A percentile compares a stretch with the other conserved stretches of the same genome.
These are phyloP conservation scores for Heteronetta atricapilla DNA, from an alignment of 2,113 vertebrate species.

Conservation along the genomic window DNA sequence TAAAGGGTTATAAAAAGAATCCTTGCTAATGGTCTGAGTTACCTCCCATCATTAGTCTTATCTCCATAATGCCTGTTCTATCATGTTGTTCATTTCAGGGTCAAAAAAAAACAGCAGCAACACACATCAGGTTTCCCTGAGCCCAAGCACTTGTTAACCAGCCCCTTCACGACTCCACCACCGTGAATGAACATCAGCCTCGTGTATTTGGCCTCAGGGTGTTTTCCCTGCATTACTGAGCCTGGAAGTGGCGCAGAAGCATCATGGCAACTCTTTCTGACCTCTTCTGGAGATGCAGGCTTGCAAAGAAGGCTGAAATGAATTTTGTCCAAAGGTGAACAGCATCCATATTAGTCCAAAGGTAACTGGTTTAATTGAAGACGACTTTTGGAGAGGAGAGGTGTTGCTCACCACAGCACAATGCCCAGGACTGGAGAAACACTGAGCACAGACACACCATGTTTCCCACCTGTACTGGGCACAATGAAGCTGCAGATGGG, in stretches of 20 bases:
- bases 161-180: background rate
- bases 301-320: background rate
- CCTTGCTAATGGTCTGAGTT: background rate
- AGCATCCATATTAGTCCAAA: background rate
- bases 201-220: background rate
- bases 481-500: background rate
- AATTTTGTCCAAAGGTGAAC: background rate
- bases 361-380: background rate
- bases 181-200: background rate
- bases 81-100: constrained; percentile 11
- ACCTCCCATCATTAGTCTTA: constrained; percentile 14
- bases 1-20: constrained; percentile 35
- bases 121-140: background rate
- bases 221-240: background rate
- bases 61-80: constrained; percentile 19
- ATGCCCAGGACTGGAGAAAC: background rate
- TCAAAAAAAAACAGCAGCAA: constrained; percentile 34
- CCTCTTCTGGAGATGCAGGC: background rate
- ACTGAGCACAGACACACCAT: background rate
- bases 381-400: background rate
- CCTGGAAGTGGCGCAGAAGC: background rate
- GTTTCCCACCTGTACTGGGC: background rate
- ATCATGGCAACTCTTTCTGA: background rate
- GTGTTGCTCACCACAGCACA: background rate
- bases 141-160: background rate